Percentiles rank a stretch among this genome's conserved stretches.
These are phyloP conservation scores for Heterodera filipjevi DNA, from an alignment of 2,888 invertebrate species.

Conservation along the genomic window DNA sequence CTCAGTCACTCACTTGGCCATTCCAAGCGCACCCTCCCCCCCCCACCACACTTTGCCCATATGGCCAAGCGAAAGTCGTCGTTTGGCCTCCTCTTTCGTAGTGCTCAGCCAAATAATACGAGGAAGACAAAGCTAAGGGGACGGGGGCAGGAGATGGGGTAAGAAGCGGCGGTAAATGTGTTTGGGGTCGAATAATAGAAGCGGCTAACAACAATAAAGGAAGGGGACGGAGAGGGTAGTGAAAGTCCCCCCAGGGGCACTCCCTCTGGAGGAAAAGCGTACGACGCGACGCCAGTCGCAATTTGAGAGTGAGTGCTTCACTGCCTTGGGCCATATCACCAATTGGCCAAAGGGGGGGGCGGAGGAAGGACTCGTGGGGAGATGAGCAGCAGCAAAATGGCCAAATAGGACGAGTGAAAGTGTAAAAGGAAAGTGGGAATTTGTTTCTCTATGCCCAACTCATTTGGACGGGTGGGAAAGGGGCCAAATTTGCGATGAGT, in stretches of 20 bases:
- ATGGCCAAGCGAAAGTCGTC: neutral
- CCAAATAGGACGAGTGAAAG: neutral
- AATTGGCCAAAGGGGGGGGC: neutral
- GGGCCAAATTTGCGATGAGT: constrained; percentile 2
- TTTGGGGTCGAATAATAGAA: constrained; percentile 11
- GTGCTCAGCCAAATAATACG: constrained; percentile 14
- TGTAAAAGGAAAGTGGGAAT: neutral
- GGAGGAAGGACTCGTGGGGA: neutral
- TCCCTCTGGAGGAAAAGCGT: neutral
- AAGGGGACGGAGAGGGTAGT: neutral
- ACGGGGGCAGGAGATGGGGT: neutral
- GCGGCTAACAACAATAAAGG: neutral
- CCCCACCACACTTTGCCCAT: constrained; percentile 8
- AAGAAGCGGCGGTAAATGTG: constrained; percentile 13
- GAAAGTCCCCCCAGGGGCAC: neutral
- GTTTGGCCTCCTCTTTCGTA: constrained; percentile 13
- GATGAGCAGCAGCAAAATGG: neutral
- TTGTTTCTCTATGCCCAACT: neutral
- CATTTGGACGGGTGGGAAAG: neutral
- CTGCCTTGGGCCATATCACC: neutral
- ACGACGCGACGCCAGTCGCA: constrained; percentile 1
- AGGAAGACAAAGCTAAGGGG: neutral
- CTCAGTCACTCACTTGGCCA: neutral
- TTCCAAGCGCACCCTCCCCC: constrained; percentile 15
- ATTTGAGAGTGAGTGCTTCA: neutral